Base-by-base conservation (phyloP, 2,888 invertebrate species). In the Acronicta alni region DNA sequence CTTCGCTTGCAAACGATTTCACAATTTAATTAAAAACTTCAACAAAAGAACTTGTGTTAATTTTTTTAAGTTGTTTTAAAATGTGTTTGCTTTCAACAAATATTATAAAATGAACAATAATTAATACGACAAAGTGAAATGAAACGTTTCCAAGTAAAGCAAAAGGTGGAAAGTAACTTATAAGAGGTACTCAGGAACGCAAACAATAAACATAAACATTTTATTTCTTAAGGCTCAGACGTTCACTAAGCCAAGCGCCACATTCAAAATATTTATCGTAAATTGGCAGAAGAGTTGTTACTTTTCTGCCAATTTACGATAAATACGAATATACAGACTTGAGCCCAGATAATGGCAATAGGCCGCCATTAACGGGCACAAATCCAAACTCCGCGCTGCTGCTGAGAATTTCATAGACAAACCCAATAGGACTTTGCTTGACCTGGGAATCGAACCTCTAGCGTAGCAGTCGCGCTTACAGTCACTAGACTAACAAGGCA, bases 1-100 rank as follows among this genome's bases (percentile, higher is more conserved):
- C 38, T 4, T 10, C 15, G 18, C 37, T 39, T 41, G 4, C 16
- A 12, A 49, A 49, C 37, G 42, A 45, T 32, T 43, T 46, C n/a
- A 12, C 17, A 30, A 46, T 67, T 59, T 68, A 64, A 76, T 72
- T 61, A 58, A 61, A 30, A 73, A 51, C 18, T 57, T 45, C 5
- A 15, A 52, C 41, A 44, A 37, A 39, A 43, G 14, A 15, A 46
- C 16, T 18, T 10, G 9, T 39, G 12, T 41, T 47, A 17, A 37
- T 41, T 35, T 35, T 35, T n/a, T 0, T 10, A 53, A 56, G 23
- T 41, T 44, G 10, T 42, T 58, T 57, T 18, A 39, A 65, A 52
- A 55, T 45, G 8, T 16, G 16, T 39, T 43, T 23, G 7, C 38
- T 54, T 47, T 41, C 23, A 43, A 51, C 14, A 39, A 67, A 60